These are phyloP conservation scores for Spilarctia lutea DNA, from an alignment of 2,888 invertebrate species.

Conservation along the genomic window DNA sequence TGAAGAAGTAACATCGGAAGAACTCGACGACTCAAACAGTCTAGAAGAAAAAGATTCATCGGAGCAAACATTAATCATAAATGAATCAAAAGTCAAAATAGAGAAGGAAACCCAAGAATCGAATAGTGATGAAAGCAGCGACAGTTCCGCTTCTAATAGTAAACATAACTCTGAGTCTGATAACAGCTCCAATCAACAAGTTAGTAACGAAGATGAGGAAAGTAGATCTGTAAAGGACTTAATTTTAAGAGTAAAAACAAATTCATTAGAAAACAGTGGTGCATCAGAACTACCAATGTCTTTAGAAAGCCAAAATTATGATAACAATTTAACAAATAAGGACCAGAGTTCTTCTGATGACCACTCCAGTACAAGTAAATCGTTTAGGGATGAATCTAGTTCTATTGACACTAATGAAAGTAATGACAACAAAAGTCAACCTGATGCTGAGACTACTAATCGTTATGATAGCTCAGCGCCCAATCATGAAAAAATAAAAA, in stretches of 20 bases:
- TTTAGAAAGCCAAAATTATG: background rate
- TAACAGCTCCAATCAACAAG: no score
- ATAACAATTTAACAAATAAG: background rate
- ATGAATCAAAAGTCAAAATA: background rate
- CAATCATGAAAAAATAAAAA: background rate
- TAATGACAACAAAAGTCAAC: background rate
- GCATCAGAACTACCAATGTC: background rate
- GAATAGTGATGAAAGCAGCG: background rate
- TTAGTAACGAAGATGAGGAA: background rate
- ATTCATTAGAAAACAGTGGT: background rate
- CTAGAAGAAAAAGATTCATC: background rate
- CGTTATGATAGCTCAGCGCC: background rate
- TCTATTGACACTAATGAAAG: background rate
- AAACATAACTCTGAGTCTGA: background rate
- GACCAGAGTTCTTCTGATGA: background rate
- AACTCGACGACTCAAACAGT: background rate
- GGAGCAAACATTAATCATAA: background rate
- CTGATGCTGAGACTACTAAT: background rate
- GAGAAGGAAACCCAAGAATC: background rate
- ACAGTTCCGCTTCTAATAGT: background rate
- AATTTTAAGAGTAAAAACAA: background rate
- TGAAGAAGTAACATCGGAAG: slow-evolving; percentile 5
- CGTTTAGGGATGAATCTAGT: background rate
- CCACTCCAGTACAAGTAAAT: background rate
- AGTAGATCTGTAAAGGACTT: background rate